phyloP scores from a whole-genome alignment of 2,888 invertebrate genomes.

The Eurois occulta region DNA sequence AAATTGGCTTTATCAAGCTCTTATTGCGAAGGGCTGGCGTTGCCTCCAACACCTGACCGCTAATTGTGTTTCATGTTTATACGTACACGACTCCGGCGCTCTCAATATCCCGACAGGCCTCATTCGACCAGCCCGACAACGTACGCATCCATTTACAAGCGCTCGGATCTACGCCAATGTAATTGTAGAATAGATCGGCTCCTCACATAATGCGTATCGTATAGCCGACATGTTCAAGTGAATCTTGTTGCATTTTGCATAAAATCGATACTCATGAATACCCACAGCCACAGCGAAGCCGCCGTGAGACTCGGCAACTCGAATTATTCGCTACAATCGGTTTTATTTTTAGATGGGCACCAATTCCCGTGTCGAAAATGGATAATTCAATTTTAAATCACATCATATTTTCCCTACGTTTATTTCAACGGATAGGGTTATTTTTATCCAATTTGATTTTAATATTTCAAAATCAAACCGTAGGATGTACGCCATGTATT shows the following conservation, averaged over 20 bases:
- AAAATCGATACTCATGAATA: constrained; percentile 90
- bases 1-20: constrained; percentile 82
- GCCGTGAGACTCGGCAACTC: constrained; percentile 81
- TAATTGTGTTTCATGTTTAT: constrained; percentile 81
- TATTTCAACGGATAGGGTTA: constrained; percentile 39
- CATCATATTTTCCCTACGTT: constrained; percentile 53
- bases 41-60: constrained; percentile 75
- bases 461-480: constrained; percentile 39
- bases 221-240: constrained; percentile 85
- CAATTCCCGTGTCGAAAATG: constrained; percentile 71
- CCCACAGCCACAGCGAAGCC: constrained; percentile 79
- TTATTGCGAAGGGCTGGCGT: constrained; percentile 72
- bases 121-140: constrained; percentile 74
- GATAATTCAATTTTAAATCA: constrained; percentile 76
- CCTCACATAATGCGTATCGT: constrained; percentile 79
- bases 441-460: constrained; percentile 44
- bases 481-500: not conserved
- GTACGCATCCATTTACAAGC: constrained; percentile 79
- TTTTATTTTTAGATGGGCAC: constrained; percentile 83
- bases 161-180: constrained; percentile 80
- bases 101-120: constrained; percentile 76
- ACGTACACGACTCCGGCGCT: constrained; percentile 76
- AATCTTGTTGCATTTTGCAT: constrained; percentile 91
- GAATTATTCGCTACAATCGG: constrained; percentile 83
- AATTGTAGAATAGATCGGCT: constrained; percentile 85